phyloP scores from a whole-genome alignment of 2,113 vertebrate genomes.

The Nansenia antarctica region DNA sequence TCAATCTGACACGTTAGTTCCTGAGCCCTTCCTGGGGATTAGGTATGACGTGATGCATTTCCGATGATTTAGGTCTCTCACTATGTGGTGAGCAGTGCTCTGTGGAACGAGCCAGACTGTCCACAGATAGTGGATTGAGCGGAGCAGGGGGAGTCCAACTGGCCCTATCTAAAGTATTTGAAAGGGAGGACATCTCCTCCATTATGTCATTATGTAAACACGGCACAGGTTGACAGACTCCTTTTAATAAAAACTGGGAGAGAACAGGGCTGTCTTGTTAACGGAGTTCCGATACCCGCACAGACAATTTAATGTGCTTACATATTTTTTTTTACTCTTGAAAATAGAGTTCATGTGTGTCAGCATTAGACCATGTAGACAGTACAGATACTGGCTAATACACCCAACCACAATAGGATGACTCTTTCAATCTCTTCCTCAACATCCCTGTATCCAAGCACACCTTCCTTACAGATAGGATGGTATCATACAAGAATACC shows the following conservation, averaged over 20 bases:
- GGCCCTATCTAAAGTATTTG: conserved; percentile 73
- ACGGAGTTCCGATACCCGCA: not conserved
- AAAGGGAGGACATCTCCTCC: conserved; percentile 67
- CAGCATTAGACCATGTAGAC: too few relatives aligned
- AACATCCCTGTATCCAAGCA: not conserved
- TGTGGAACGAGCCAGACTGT: conserved; percentile 59
- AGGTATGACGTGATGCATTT: conserved; percentile 52
- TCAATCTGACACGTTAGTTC: conserved; percentile 38
- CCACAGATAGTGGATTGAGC: conserved; percentile 50
- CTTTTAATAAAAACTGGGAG: conserved; percentile 53
- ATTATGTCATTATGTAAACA: conserved; percentile 76
- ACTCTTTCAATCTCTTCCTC: not conserved
- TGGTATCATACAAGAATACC: not conserved
- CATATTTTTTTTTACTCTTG: not conserved
- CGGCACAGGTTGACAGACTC: conserved; percentile 56
- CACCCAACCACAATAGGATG: not conserved
- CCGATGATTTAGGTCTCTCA: conserved; percentile 57
- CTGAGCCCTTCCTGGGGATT: conserved; percentile 49
- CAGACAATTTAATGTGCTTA: not conserved
- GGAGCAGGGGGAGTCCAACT: conserved; percentile 49
- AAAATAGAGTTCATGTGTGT: not conserved
- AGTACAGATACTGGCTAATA: not conserved
- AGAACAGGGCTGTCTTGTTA: conserved; percentile 58
- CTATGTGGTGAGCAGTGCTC: conserved; percentile 57
- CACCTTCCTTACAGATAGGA: not conserved